These are phyloP conservation scores for Falco punctatus DNA, from an alignment of 2,113 vertebrate species.

Conservation along the genomic window DNA sequence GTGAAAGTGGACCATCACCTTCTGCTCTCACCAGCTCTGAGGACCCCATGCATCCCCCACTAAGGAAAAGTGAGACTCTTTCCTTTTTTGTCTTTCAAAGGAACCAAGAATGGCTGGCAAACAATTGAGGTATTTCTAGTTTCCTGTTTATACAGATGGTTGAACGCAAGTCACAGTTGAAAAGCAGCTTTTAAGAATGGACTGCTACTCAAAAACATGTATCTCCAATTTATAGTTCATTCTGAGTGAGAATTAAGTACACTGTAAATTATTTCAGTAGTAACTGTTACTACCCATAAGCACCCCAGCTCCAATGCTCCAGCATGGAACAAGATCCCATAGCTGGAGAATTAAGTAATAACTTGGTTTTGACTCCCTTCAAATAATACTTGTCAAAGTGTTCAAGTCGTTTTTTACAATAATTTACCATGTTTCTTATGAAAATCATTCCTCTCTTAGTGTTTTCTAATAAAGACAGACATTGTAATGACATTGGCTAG, in stretches of 20 bases:
- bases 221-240: background rate
- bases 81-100: background rate
- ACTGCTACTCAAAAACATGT: background rate
- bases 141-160: background rate
- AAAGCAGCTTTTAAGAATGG: background rate
- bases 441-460: background rate
- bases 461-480: background rate
- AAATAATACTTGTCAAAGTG: background rate
- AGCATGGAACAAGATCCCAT: background rate
- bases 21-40: background rate
- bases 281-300: background rate
- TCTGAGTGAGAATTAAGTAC: background rate
- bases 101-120: background rate
- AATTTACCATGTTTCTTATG: background rate
- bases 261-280: background rate
- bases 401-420: background rate
- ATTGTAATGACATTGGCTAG: background rate
- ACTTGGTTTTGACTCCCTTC: background rate
- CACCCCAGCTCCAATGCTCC: background rate
- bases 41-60: rapidly evolving
- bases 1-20: background rate
- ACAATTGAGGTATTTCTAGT: background rate
- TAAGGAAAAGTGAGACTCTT: background rate
- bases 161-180: background rate
- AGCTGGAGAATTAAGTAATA: background rate